Conservation (phyloP, 2,797 vertebrate genomes). For the Mallotus villosus region DNA sequence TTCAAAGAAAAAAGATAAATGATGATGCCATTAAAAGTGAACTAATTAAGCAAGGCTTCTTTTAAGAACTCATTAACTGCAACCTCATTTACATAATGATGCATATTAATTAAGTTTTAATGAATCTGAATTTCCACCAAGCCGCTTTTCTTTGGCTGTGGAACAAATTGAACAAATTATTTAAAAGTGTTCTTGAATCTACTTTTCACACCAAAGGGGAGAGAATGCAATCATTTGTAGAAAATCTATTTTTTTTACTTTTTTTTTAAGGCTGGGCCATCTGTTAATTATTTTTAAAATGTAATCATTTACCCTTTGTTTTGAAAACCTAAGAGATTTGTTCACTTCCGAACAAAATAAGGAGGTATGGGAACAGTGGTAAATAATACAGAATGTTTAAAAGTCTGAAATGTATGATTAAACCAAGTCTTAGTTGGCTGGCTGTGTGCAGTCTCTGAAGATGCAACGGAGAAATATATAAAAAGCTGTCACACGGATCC, state of each 20-base stretch:
- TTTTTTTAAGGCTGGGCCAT: constrained; percentile 89
- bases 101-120: constrained; percentile 99
- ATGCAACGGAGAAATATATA: neutral
- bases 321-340: constrained; percentile 81
- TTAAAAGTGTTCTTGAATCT: constrained; percentile 99
- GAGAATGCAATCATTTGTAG: constrained; percentile 94
- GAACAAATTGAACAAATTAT: constrained; percentile 99
- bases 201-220: constrained; percentile 98
- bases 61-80: constrained; percentile 99
- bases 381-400: constrained; percentile 58
- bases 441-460: neutral
- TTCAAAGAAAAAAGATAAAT: constrained; percentile 99
- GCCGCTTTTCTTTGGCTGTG: constrained; percentile 99
- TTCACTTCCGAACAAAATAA: constrained; percentile 65
- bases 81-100: constrained; percentile 99
- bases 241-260: constrained; percentile 87
- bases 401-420: constrained; percentile 57
- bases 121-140: constrained; percentile 99
- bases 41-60: constrained; percentile 99
- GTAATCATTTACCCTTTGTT: constrained; percentile 92
- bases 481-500: neutral
- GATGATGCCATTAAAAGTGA: constrained; percentile 99
- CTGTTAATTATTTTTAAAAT: constrained; percentile 98
- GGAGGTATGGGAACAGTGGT: constrained; percentile 60
- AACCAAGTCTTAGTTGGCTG: constrained; percentile 16